Conservation (phyloP, 2,888 invertebrate genomes). For the Phasia obesa region DNA sequence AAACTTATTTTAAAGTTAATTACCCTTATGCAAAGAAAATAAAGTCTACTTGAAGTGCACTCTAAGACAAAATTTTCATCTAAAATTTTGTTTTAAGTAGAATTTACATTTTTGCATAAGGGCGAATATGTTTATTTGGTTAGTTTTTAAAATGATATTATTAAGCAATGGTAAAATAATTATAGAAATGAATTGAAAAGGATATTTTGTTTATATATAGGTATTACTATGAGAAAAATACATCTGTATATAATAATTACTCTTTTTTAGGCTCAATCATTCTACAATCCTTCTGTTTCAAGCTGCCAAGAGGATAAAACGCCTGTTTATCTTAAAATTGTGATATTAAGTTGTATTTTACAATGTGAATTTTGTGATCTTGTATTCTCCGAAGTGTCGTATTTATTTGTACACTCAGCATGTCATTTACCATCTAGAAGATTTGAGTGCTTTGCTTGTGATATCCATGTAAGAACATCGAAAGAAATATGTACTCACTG, state of each 20-base stretch:
- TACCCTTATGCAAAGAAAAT: no score
- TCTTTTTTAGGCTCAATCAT: conserved; percentile 28
- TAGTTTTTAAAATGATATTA: no score
- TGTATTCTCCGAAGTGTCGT: conserved; percentile 84
- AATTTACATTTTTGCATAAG: no score
- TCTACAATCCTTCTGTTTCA: conserved; percentile 37
- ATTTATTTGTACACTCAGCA: conserved; percentile 81
- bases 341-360: conserved; percentile 81
- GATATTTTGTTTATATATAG: no score
- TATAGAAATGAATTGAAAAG: no score
- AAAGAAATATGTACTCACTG: conserved; percentile 84
- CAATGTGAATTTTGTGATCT: conserved; percentile 86
- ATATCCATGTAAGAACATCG: conserved; percentile 83
- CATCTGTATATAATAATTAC: neutral
- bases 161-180: no score
- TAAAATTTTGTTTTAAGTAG: no score
- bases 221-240: neutral
- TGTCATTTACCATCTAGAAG: conserved; percentile 78
- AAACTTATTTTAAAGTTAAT: no score
- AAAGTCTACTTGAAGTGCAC: no score
- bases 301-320: conserved; percentile 70
- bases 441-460: conserved; percentile 82
- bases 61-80: no score
- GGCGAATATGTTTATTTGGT: no score
- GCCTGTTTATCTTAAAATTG: conserved; percentile 74